A percentile compares a stretch with the other conserved stretches of the same genome.
phyloP scores from a whole-genome alignment of 2,113 vertebrate genomes.

The Pagrus major region DNA sequence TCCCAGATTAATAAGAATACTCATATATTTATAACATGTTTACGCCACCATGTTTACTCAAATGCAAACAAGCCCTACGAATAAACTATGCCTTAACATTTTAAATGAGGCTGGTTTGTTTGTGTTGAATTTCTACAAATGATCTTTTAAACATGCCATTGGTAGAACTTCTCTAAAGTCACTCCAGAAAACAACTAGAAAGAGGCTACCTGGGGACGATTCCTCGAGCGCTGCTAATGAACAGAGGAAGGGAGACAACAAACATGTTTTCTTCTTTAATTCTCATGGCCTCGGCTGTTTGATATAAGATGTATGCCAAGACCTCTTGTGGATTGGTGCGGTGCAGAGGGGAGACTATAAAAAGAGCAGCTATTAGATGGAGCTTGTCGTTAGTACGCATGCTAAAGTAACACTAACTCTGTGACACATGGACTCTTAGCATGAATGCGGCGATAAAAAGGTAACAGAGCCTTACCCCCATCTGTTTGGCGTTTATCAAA shows the following conservation, averaged over 20 bases:
- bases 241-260: constrained; percentile 72
- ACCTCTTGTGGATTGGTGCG: constrained; percentile 64
- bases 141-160: constrained; percentile 80
- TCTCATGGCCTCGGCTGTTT: constrained; percentile 75
- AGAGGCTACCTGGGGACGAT: constrained; percentile 72
- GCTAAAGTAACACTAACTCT: constrained; percentile 43
- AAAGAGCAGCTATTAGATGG: constrained; percentile 55
- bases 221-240: constrained; percentile 78
- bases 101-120: constrained; percentile 80
- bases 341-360: constrained; percentile 60
- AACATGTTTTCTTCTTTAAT: constrained; percentile 75
- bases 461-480: constrained; percentile 11
- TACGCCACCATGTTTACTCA: constrained; percentile 70
- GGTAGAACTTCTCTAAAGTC: constrained; percentile 75
- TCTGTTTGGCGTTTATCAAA: constrained; percentile 39
- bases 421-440: constrained; percentile 50
- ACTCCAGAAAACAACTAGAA: constrained; percentile 76
- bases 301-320: constrained; percentile 69
- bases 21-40: constrained; percentile 80
- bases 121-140: constrained; percentile 80
- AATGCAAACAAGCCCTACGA: constrained; percentile 74
- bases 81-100: constrained; percentile 73
- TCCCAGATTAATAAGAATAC: constrained; percentile 71
- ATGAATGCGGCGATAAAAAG: constrained; percentile 65
- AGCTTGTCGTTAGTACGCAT: constrained; percentile 52